Evolutionary conservation across 2,888 invertebrate genomes (phyloP), one percentile per base, ranked within the genome.

Genomic region (Microdon myrmicae): DNA sequence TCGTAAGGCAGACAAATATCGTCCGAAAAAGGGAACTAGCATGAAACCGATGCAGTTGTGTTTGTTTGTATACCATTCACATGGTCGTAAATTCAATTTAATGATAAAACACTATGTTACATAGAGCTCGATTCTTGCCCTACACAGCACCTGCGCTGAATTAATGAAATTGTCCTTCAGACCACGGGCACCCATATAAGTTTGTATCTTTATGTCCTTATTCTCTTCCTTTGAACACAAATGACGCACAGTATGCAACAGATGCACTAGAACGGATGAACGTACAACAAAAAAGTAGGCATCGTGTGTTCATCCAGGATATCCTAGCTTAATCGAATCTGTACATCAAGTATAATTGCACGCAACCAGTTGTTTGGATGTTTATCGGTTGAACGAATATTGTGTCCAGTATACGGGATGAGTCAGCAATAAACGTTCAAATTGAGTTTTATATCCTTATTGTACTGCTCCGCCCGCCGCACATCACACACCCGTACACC

Each of bases 371-470:
- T 60, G 54, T 60, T 60, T 60, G 48, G 54, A 56, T 64, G 51
- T 56, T 64, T 64, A 58, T 64, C 49, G 51, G 58, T 51, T 47
- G 51, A 64, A 58, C 64, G 41, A 56, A 64, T 49, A 60, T 38
- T 44, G 22, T 60, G 38, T 44, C 44, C 10, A 28, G 38, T 31
- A 64, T 56, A 43, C 45, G 64, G 64, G 43, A 35, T 26, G 31
- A 51, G 32, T 58, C 51, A 47, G 19, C 47, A 53, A 64, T 64
- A 64, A 64, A 64, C 58, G 58, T 58, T 51, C 51, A 53, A 64
- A 64, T 64, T 53, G 58, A 58, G 64, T 64, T 58, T 64, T 64
- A 64, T 64, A 64, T 64, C 64, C 64, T 64, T 47, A 58, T 64
- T 64, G 49, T 41, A 22, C 38, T 19, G 39, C 25, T 34, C 45